phyloP scores from a whole-genome alignment of 2,888 invertebrate genomes.

The Ctenicera cuprea region DNA sequence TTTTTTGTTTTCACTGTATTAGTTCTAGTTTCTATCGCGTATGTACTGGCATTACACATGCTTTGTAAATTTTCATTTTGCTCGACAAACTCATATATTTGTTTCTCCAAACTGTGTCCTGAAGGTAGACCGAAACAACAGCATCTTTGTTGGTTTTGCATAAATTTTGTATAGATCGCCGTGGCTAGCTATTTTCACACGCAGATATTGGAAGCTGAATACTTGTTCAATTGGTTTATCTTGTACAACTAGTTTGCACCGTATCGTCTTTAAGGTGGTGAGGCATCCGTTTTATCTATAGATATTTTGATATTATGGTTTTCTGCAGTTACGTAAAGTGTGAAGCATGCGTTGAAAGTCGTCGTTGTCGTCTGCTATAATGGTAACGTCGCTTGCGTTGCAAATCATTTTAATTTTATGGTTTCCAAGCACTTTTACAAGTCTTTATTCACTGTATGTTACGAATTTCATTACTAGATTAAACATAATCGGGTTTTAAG shows the following conservation, averaged over 20 bases:
- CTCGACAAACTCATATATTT: not conserved
- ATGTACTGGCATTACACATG: not conserved
- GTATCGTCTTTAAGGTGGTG: too few relatives aligned
- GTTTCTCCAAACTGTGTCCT: not conserved
- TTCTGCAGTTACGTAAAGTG: not conserved
- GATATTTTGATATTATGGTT: not conserved
- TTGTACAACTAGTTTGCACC: not conserved
- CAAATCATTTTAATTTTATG: slow-evolving; percentile 3
- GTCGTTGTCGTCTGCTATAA: not conserved
- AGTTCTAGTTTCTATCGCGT: not conserved
- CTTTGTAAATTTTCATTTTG: not conserved
- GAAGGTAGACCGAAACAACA: not conserved
- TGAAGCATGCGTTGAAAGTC: not conserved
- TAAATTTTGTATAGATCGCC: not conserved
- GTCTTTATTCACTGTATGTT: not conserved
- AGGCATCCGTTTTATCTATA: not conserved
- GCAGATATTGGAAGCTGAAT: not conserved
- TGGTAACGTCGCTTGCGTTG: not conserved
- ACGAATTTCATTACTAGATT: not conserved
- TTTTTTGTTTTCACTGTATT: not conserved
- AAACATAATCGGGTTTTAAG: not conserved
- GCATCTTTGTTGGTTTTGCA: not conserved
- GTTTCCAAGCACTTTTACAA: too few relatives aligned
- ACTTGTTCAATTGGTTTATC: not conserved
- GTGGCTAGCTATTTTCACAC: not conserved